These are phyloP conservation scores for Epizoanthus rinbou DNA, from an alignment of 92 coral and sea anemone species.

Conservation along the genomic window DNA sequence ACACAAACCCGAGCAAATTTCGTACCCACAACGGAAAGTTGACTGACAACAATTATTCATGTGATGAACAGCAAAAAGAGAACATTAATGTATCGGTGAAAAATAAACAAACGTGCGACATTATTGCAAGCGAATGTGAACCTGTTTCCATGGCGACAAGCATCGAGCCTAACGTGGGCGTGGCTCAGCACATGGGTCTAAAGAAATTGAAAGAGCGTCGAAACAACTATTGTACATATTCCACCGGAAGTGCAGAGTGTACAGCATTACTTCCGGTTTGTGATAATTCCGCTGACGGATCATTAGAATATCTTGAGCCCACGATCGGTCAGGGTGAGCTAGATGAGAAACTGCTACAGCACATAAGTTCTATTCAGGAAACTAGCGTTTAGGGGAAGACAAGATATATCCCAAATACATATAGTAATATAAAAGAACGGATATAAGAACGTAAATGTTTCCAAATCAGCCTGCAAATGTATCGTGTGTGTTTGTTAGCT, in stretches of 20 bases:
- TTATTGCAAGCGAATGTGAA: neutral
- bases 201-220: conserved; percentile 1
- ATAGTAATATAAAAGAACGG: neutral
- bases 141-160: neutral
- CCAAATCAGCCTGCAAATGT: too few relatives aligned
- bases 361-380: conserved; percentile 16
- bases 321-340: neutral
- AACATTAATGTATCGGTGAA: neutral
- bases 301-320: neutral
- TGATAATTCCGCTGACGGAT: conserved; percentile 2
- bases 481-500: neutral
- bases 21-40: neutral
- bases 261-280: neutral
- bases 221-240: neutral
- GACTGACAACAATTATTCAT: neutral
- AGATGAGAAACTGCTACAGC: neutral
- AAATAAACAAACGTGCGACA: neutral
- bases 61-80: neutral
- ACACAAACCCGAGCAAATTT: neutral
- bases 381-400: conserved; percentile 12
- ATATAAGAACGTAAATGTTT: neutral
- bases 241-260: conserved; percentile 17
- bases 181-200: neutral
- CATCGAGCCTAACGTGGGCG: neutral
- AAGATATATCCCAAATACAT: neutral